Conservation (phyloP, 2,113 vertebrate genomes). For the Macrotus californicus region DNA sequence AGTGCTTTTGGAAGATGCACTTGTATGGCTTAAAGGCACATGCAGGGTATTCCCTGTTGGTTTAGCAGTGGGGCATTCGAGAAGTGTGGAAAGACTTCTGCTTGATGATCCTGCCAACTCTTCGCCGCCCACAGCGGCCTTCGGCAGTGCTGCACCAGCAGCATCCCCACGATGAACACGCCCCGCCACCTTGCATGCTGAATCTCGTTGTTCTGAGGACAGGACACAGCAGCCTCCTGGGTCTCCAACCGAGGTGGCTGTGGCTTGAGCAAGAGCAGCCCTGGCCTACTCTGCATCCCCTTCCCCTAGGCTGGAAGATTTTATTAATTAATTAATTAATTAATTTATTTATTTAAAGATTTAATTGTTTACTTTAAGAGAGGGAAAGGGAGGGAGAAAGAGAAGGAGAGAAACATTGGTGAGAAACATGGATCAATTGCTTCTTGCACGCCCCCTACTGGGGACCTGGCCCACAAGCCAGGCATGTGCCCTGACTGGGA, state of each 20-base stretch:
- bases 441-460: no score
- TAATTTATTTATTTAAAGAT: no score
- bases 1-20: no score
- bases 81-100: not conserved
- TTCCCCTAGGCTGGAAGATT: not conserved
- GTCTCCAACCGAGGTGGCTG: not conserved
- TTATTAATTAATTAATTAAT: not conserved
- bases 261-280: not conserved
- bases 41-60: not conserved
- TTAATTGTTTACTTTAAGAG: no score
- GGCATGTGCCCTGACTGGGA: no score
- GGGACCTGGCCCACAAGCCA: no score
- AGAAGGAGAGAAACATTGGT: no score
- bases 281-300: not conserved
- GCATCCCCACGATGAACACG: not conserved
- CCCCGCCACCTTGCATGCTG: not conserved
- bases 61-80: not conserved
- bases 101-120: not conserved
- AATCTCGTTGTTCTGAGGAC: not conserved
- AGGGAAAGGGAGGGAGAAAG: no score
- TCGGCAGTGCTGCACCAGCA: not conserved
- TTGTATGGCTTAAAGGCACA: no score
- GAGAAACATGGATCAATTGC: no score
- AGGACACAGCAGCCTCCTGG: not conserved
- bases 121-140: no score